These are phyloP conservation scores for Ormia ochracea DNA, from an alignment of 2,888 invertebrate species.

Conservation along the genomic window DNA sequence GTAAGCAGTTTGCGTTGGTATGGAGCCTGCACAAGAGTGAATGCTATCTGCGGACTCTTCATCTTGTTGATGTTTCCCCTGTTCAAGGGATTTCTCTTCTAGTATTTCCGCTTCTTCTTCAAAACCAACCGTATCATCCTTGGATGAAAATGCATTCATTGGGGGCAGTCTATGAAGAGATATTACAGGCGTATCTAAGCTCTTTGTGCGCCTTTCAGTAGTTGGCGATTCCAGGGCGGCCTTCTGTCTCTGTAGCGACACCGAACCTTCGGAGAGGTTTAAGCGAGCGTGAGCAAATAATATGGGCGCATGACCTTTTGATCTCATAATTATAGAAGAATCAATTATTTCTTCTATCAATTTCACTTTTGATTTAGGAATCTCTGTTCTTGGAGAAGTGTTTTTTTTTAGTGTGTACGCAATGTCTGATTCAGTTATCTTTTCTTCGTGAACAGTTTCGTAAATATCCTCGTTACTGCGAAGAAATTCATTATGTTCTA, in stretches of 20 bases:
- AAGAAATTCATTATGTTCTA: constrained; percentile 81
- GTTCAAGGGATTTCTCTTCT: constrained; percentile 80
- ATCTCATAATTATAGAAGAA: constrained; percentile 82
- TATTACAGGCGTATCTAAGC: constrained; percentile 89
- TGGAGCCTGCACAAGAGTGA: constrained; percentile 77
- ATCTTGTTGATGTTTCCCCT: constrained; percentile 75
- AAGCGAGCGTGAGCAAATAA: constrained; percentile 87
- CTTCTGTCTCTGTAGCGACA: constrained; percentile 85
- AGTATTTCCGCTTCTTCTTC: constrained; percentile 82
- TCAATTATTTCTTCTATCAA: constrained; percentile 82
- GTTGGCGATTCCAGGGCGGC: constrained; percentile 86
- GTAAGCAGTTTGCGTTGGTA: constrained; percentile 71
- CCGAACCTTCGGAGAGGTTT: constrained; percentile 90
- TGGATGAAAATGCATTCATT: constrained; percentile 90
- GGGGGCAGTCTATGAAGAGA: constrained; percentile 87
- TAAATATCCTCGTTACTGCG: constrained; percentile 80
- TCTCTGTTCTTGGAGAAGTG: constrained; percentile 63
- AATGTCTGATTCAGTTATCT: constrained; percentile 80
- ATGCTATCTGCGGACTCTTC: constrained; percentile 78
- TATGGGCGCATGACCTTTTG: constrained; percentile 86
- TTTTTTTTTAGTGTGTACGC: constrained; percentile 77
- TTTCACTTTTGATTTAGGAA: constrained; percentile 72
- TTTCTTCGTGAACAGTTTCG: constrained; percentile 74
- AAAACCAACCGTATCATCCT: constrained; percentile 90
- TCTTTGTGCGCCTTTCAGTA: constrained; percentile 86